Conservation (phyloP, 1,140 invertebrate species). For the Colletes gigas region DNA sequence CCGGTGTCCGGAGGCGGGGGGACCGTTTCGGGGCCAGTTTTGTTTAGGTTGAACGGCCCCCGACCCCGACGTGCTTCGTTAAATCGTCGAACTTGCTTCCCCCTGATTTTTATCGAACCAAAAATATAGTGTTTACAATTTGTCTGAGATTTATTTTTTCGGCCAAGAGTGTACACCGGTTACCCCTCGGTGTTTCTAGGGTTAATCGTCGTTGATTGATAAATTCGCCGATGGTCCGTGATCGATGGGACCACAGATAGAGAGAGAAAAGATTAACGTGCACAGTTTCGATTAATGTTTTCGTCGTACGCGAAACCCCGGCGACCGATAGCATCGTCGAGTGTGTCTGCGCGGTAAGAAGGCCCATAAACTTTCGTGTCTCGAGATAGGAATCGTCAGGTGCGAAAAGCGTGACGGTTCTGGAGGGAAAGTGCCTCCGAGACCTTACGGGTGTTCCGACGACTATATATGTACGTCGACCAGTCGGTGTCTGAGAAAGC, state of each 20-base stretch:
- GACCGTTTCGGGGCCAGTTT: background rate
- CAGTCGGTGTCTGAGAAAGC: conserved; percentile 38
- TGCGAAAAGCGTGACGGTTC: conserved; percentile 81
- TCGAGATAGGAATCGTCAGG: conserved; percentile 76
- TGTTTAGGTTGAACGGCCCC: background rate
- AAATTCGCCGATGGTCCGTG: conserved; percentile 24
- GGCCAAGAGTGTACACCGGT: no score
- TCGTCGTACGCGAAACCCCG: conserved; percentile 57
- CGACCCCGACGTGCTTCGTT: background rate
- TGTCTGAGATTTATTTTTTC: no score
- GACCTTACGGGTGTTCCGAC: conserved; percentile 49
- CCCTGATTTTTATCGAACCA: no score
- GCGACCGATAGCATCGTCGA: conserved; percentile 60
- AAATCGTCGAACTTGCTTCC: background rate
- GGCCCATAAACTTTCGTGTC: conserved; percentile 75
- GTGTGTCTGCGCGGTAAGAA: conserved; percentile 54
- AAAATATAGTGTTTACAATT: no score
- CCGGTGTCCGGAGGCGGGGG: background rate
- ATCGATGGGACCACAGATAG: conserved; percentile 36
- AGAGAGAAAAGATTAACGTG: conserved; percentile 45
- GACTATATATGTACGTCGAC: conserved; percentile 36
- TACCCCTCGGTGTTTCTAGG: no score
- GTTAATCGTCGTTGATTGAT: conserved; percentile 8
- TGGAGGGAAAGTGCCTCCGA: conserved; percentile 77
- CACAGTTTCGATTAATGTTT: conserved; percentile 63